These are phyloP conservation scores for Malurus elegans DNA, from an alignment of 2,113 vertebrate genomes.

Conservation along the genomic window DNA sequence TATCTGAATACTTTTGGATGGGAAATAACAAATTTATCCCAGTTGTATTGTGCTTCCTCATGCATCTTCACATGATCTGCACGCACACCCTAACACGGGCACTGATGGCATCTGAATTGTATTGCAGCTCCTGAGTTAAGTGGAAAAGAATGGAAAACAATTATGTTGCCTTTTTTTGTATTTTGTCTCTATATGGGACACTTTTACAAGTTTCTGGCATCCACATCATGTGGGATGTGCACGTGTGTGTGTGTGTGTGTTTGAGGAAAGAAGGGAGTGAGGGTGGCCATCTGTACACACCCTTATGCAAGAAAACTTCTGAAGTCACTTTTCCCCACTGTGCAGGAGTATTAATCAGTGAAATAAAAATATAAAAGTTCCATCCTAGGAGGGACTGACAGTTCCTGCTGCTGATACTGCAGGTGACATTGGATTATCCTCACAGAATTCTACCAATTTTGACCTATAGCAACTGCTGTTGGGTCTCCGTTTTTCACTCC, in stretches of 20 bases:
- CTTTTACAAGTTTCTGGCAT: background rate
- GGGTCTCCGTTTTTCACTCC: background rate
- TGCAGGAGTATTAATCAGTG: background rate
- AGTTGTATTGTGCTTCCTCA: background rate
- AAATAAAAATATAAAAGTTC: background rate
- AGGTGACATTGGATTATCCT: background rate
- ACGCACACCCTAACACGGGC: accelerated
- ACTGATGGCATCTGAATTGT: background rate
- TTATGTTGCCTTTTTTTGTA: background rate
- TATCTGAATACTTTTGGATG: background rate
- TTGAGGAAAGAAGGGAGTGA: background rate
- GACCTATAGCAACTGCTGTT: background rate
- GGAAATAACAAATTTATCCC: background rate
- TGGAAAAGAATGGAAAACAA: background rate
- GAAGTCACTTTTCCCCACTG: background rate
- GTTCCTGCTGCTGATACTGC: background rate
- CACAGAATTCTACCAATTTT: background rate
- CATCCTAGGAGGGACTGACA: background rate
- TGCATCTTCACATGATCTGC: background rate
- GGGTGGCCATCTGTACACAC: background rate
- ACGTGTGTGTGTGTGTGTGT: background rate
- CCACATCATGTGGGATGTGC: background rate
- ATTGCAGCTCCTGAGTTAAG: background rate
- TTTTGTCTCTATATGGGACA: background rate
- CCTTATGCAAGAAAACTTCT: background rate